Conservation (phyloP, 1,140 invertebrate species). For the Musca domestica region DNA sequence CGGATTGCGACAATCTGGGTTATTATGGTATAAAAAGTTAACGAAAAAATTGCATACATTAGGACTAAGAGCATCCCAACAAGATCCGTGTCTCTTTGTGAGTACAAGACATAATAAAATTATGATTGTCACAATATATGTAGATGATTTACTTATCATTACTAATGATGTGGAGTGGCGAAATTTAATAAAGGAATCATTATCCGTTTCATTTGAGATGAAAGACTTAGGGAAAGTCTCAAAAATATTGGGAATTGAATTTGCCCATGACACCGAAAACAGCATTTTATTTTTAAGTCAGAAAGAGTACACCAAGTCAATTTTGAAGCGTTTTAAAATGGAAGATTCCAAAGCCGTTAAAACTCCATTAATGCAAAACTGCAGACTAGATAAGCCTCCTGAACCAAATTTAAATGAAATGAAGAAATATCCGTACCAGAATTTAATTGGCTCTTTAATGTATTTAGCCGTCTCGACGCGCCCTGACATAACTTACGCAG, state of each 20-base stretch:
- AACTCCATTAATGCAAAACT: slow-evolving; percentile 5
- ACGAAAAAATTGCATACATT: slow-evolving; percentile 28
- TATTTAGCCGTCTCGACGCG: background rate
- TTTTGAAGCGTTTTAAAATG: slow-evolving; percentile 26
- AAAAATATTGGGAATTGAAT: slow-evolving; percentile 4
- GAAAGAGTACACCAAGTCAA: background rate
- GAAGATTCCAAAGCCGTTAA: slow-evolving; percentile 18
- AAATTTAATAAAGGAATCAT: slow-evolving; percentile 7
- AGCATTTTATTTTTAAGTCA: background rate
- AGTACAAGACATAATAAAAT: slow-evolving; percentile 11
- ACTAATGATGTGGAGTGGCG: slow-evolving; percentile 24
- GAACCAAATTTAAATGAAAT: background rate
- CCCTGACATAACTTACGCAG: background rate
- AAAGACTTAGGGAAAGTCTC: slow-evolving; percentile 8
- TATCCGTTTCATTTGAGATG: slow-evolving; percentile 17
- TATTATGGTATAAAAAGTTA: too few species aligned
- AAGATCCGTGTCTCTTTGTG: slow-evolving; percentile 27
- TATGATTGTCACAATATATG: slow-evolving; percentile 32
- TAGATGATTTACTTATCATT: slow-evolving; percentile 35
- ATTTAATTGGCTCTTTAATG: slow-evolving; percentile 21
- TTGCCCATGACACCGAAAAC: background rate
- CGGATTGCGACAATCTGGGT: too few species aligned
- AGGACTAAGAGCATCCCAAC: slow-evolving; percentile 25
- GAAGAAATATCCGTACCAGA: slow-evolving; percentile 25
- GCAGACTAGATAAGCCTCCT: background rate